A percentile compares a stretch with the other conserved stretches of the same genome.
Evolutionary conservation across 1,140 invertebrate genomes (phyloP).

Genomic region (Cardiocondyla obscurior): DNA sequence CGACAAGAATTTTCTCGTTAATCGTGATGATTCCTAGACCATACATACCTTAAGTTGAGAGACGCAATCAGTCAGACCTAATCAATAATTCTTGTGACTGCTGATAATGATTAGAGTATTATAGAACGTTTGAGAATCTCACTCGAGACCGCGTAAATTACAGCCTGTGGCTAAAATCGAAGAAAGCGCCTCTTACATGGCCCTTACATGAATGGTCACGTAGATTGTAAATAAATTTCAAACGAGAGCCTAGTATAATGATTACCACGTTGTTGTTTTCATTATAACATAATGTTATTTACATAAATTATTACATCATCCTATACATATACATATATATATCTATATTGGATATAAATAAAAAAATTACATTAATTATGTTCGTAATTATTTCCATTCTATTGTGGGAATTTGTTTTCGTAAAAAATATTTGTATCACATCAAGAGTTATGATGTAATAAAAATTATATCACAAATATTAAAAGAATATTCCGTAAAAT

Average conservation of each 20-base stretch:
- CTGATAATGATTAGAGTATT: constrained; percentile 58
- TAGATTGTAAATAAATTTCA: constrained; percentile 71
- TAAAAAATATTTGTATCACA: neutral
- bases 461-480: neutral
- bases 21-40: constrained; percentile 50
- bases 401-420: neutral
- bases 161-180: constrained; percentile 27
- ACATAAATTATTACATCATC: constrained; percentile 76
- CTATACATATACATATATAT: constrained; percentile 60
- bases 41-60: constrained; percentile 44
- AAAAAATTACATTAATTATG: constrained; percentile 49
- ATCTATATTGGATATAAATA: constrained; percentile 69
- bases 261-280: constrained; percentile 77
- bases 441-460: neutral
- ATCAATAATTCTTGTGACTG: constrained; percentile 26
- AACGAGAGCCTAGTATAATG: constrained; percentile 70
- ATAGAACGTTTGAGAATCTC: constrained; percentile 46
- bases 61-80: constrained; percentile 45
- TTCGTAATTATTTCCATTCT: neutral
- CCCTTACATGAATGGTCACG: constrained; percentile 60
- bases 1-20: constrained; percentile 28
- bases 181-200: constrained; percentile 1
- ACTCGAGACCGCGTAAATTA: constrained; percentile 34
- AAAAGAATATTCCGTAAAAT: neutral
- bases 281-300: constrained; percentile 76